Base-by-base conservation (phyloP, 2,888 invertebrate genomes). In the Leucophenga maculata region DNA sequence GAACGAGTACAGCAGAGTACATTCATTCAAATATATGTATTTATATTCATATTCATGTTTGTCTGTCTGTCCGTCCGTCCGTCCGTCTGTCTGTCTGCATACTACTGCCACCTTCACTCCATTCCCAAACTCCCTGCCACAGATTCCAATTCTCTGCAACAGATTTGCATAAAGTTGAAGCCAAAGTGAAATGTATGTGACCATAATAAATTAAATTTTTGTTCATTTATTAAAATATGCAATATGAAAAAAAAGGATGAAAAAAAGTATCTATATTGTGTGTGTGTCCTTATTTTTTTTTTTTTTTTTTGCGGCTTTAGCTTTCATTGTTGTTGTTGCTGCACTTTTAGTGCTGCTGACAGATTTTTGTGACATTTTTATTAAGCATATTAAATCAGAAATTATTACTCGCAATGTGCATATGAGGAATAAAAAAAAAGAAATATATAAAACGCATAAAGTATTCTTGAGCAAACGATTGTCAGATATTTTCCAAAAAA, bases 331-430 rank as follows among this genome's bases (percentile, higher is more conserved):
- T 31, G 69, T 72, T 65, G 57, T 68, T 46, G 64, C 20, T 64
- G 64, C 44, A 46, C n/a, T 72, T 62, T 70, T 70, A 68, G 57
- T 71, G 69, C 57, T 69, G 69, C 70, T 74, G 70, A 70, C 70
- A 72, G 68, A 69, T 67, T 68, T 70, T 72, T 74, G 72, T 72
- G 68, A 71, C 67, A 68, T 72, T 70, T 65, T 72, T 74, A 69
- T 72, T 67, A 74, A 72, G 72, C 72, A 72, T 66, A 31, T 65
- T 31, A 50, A 65, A 50, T 62, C 69, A 71, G 71, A 55, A 50
- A 50, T 50, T 50, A 50, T 50, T 50, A 50, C 50, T 18, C 13
- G 13, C 6, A 50, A 26, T 26, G 26, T 26, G 26, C 26, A 26
- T 26, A 26, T 26, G 26, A 26, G 26, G 26, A 26, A 4, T 39